phyloP scores from a whole-genome alignment of 2,113 vertebrate species.

The Hyla sarda region DNA sequence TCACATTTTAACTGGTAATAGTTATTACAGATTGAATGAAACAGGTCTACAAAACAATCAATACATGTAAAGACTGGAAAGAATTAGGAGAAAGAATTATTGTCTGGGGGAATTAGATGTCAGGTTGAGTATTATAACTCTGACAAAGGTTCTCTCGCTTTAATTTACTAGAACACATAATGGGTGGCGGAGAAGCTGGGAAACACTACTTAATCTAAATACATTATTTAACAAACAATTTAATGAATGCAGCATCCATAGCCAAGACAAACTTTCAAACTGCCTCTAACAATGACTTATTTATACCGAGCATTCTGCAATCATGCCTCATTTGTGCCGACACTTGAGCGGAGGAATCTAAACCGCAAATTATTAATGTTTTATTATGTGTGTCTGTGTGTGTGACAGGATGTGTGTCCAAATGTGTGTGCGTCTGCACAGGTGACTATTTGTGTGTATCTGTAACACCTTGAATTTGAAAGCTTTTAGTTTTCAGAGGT shows the following conservation, averaged over 20 bases:
- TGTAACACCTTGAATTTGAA: no score
- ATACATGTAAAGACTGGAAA: conserved; percentile 84
- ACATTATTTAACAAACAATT: conserved; percentile 76
- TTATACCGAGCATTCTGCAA: conserved; percentile 55
- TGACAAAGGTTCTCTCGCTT: conserved; percentile 79
- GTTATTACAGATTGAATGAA: conserved; percentile 77
- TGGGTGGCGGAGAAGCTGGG: conserved; percentile 68
- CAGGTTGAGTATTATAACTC: conserved; percentile 77
- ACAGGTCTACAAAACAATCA: conserved; percentile 78
- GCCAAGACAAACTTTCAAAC: conserved; percentile 60
- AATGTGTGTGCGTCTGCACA: background rate
- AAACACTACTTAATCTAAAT: conserved; percentile 69
- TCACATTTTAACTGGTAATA: conserved; percentile 75
- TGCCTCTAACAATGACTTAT: conserved; percentile 56
- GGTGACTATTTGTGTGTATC: background rate
- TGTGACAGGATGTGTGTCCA: background rate
- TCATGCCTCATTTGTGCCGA: conserved; percentile 54
- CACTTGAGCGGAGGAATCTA: conserved; percentile 33
- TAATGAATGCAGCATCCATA: conserved; percentile 70
- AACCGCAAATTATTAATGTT: conserved; percentile 53
- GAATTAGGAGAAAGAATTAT: conserved; percentile 80
- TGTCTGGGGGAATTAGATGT: conserved; percentile 83
- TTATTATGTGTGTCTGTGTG: background rate
- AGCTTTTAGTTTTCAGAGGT: no score
- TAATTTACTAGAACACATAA: conserved; percentile 81